A percentile compares a stretch with the other conserved stretches of the same genome.
These are phyloP conservation scores for Trematocara variabile DNA, from an alignment of 2,113 vertebrate species.

Conservation along the genomic window DNA sequence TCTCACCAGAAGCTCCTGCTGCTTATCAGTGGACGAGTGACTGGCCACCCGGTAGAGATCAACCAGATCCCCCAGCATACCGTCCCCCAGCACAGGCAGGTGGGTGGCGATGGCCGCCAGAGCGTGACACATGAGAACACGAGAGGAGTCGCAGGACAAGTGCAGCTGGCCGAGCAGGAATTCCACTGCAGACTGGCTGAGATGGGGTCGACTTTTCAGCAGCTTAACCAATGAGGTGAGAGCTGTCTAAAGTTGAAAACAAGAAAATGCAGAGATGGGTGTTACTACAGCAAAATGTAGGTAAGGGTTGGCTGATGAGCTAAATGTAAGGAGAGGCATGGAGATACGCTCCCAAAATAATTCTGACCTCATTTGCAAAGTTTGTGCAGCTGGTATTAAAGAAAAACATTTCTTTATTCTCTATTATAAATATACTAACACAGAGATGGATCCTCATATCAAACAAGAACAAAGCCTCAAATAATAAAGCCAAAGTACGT, in stretches of 20 bases:
- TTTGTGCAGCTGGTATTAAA: not conserved
- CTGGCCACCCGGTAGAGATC: constrained; percentile 89
- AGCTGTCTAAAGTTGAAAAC: constrained; percentile 72
- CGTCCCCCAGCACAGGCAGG: constrained; percentile 89
- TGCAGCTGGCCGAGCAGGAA: constrained; percentile 89
- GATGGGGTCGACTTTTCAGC: constrained; percentile 85
- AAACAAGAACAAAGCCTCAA: not conserved
- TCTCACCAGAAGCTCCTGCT: constrained; percentile 94
- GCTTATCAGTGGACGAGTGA: constrained; percentile 83
- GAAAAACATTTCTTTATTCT: not conserved
- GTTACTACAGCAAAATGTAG: not conserved
- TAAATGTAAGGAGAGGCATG: not conserved
- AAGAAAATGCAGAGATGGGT: not conserved
- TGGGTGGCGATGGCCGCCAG: constrained; percentile 92
- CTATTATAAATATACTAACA: not conserved
- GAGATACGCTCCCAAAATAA: not conserved
- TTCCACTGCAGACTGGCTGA: constrained; percentile 89
- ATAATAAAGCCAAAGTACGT: not conserved
- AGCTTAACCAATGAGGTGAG: constrained; percentile 91
- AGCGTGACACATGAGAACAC: constrained; percentile 90
- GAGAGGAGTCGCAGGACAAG: constrained; percentile 81
- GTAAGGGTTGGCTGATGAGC: not conserved
- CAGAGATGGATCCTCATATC: not conserved
- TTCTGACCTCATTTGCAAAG: not conserved
- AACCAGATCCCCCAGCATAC: constrained; percentile 91